phyloP scores from a whole-genome alignment of 2,888 invertebrate species.

The Temnothorax rugatulus region DNA sequence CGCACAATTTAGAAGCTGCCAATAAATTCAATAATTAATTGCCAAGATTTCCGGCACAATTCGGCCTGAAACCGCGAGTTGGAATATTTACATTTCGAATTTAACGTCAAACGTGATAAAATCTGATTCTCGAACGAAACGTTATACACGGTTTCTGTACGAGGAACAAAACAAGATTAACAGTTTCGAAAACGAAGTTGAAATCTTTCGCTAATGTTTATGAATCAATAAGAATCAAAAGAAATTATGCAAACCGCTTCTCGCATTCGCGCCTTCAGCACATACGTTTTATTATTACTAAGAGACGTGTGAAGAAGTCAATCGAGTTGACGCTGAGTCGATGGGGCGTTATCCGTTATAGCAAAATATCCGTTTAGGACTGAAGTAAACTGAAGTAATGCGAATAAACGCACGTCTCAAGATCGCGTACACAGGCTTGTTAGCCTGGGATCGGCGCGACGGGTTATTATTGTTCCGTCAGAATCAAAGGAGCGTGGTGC shows the following conservation, averaged over 20 bases:
- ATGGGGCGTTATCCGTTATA: neutral
- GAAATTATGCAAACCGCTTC: neutral
- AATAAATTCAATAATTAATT: neutral
- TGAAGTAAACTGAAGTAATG: conserved; percentile 4
- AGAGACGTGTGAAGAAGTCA: neutral
- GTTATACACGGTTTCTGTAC: neutral
- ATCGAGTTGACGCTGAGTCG: neutral
- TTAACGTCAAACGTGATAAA: neutral
- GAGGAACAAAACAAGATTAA: neutral
- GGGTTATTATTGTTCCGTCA: conserved; percentile 34
- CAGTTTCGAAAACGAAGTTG: neutral
- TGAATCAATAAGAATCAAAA: neutral
- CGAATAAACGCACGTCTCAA: neutral
- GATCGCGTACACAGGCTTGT: neutral
- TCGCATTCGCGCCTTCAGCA: neutral
- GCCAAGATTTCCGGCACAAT: neutral
- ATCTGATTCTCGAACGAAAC: neutral
- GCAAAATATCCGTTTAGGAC: neutral
- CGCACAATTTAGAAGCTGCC: neutral
- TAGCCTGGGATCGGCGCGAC: neutral
- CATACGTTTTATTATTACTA: neutral
- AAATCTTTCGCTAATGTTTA: neutral
- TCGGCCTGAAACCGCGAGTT: neutral
- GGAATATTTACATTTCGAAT: neutral
- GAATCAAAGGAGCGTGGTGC: conserved; percentile 1